These are phyloP conservation scores for Chymomyza fuscimana DNA, from an alignment of 2,888 invertebrate species.

Conservation along the genomic window DNA sequence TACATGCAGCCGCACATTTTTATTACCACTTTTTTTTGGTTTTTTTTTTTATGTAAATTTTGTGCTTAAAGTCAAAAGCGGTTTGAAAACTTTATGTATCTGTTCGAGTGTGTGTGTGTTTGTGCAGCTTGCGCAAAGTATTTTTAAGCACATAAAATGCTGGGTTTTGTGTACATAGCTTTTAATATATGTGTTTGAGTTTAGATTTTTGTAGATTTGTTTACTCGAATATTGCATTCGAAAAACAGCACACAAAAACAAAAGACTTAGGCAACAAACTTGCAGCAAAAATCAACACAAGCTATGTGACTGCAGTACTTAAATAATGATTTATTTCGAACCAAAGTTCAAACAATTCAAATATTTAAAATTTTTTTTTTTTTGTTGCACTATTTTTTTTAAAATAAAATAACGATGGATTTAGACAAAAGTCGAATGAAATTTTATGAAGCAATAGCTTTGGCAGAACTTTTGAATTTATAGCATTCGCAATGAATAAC, in stretches of 20 bases:
- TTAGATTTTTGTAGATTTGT: neutral
- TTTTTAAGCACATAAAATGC: slow-evolving; percentile 3
- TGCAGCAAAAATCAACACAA: neutral
- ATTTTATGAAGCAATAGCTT: too few species aligned
- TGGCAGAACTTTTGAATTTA: too few species aligned
- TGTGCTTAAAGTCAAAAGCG: slow-evolving; percentile 16
- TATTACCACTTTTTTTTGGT: slow-evolving; percentile 8
- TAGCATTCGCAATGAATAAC: too few species aligned
- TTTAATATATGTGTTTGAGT: neutral
- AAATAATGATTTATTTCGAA: too few species aligned
- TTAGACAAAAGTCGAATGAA: too few species aligned
- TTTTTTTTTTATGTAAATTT: slow-evolving; percentile 39
- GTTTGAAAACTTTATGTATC: neutral
- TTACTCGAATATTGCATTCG: neutral
- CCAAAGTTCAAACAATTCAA: too few species aligned
- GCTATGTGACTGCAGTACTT: too few species aligned
- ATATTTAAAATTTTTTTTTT: too few species aligned
- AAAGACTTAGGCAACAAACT: slow-evolving; percentile 58
- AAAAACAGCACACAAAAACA: slow-evolving; percentile 7
- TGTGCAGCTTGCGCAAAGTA: slow-evolving; percentile 1
- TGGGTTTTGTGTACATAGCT: neutral
- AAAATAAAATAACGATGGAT: too few species aligned
- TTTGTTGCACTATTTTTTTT: too few species aligned
- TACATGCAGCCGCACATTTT: slow-evolving; percentile 43
- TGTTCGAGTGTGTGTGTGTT: slow-evolving; percentile 27